Percentiles rank a stretch among this genome's conserved stretches.
Conservation (phyloP, 2,113 vertebrate species). For the Trichechus manatus region DNA sequence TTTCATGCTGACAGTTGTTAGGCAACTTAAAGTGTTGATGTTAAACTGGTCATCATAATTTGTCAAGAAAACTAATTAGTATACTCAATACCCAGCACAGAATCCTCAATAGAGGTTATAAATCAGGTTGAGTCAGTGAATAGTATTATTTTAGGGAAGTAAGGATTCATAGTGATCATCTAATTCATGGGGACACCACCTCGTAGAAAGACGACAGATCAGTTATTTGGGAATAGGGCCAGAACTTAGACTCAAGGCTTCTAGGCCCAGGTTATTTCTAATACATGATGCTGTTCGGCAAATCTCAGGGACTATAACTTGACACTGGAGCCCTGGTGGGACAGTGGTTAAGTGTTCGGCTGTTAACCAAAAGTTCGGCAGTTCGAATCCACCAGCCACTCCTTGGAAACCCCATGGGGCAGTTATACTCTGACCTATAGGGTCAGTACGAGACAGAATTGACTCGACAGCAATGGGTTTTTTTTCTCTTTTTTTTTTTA, state of each 20-base stretch:
- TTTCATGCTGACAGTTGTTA: background rate
- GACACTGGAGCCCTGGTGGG: too few species aligned
- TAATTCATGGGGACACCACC: too few species aligned
- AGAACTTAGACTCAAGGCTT: background rate
- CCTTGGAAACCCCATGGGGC: too few species aligned
- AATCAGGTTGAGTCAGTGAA: background rate
- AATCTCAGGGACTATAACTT: background rate
- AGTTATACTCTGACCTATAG: too few species aligned
- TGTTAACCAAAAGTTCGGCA: too few species aligned
- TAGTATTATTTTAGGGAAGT: background rate
- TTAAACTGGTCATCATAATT: background rate
- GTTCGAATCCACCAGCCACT: too few species aligned
- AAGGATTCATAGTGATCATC: background rate
- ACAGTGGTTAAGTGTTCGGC: too few species aligned
- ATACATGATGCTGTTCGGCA: background rate
- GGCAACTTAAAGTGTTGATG: background rate
- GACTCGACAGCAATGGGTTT: too few species aligned
- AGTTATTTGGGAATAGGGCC: fast-evolving
- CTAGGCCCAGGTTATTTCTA: background rate
- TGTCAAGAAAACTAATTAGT: constrained; percentile 28
- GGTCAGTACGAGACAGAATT: too few species aligned
- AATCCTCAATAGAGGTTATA: background rate
- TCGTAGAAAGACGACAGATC: background rate
- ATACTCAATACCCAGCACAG: background rate
- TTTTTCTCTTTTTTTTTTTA: too few species aligned